Evolutionary conservation across 2,113 vertebrate species (phyloP).

Genomic region (Cyprinodon brontotheroides): DNA sequence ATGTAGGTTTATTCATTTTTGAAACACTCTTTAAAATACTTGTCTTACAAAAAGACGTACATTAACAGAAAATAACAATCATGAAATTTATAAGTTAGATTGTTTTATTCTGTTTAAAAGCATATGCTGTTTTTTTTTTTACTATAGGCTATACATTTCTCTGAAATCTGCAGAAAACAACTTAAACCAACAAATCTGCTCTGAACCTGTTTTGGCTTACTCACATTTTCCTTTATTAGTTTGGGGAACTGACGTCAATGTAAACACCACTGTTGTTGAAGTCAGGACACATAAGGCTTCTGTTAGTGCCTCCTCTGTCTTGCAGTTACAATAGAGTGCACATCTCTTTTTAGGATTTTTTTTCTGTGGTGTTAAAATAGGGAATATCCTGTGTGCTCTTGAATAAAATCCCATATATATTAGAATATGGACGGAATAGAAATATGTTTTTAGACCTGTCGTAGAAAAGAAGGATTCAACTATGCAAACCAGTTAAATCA

Average conservation of each 20-base stretch:
- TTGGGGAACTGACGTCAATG: not conserved
- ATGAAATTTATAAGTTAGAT: too few species aligned
- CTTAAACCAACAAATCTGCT: not conserved
- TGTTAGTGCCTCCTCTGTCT: not conserved
- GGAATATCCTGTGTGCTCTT: not conserved
- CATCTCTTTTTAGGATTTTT: not conserved
- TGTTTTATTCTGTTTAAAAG: not conserved
- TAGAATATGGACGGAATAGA: not conserved
- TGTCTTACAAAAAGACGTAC: not conserved
- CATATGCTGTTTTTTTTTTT: not conserved
- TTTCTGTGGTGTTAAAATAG: not conserved
- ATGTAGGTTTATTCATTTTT: not conserved
- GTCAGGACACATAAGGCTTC: not conserved
- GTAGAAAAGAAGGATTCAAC: too few species aligned
- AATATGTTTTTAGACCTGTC: not conserved
- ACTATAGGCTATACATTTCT: not conserved
- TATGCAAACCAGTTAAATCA: too few species aligned
- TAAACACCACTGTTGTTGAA: not conserved
- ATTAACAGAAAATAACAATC: not conserved
- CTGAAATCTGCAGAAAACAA: not conserved
- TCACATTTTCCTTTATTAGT: not conserved
- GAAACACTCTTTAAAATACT: not conserved
- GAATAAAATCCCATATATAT: not conserved
- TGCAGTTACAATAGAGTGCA: not conserved
- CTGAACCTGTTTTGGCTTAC: not conserved